Evolutionary conservation across 1,140 invertebrate genomes (phyloP), one percentile per base, ranked within the genome.

Genomic region (Dreissena polymorpha): DNA sequence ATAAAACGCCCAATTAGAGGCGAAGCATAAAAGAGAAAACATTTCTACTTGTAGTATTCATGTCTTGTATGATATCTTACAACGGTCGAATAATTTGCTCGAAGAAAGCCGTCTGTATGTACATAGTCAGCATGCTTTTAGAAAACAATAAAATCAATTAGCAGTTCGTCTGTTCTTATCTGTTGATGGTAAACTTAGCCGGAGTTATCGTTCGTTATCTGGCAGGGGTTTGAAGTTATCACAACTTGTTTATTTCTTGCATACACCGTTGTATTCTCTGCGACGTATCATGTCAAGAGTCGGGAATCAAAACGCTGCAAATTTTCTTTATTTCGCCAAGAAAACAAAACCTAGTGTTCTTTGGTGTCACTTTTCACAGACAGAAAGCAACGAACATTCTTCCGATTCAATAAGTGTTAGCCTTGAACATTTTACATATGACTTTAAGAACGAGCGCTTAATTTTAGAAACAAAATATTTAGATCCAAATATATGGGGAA

Each of bases 111-210:
- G 21, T n/a, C 16, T 23, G 21, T 60, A 23, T 23, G 57, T 60
- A n/a, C 57, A 60, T n/a, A 60, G 57, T 60, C 57, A 60, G 57
- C 57, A 60, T 60, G 64, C 76, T 78, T 78, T 78, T 65, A 78
- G 55, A 78, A 78, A 53, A 78, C 67, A 78, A 78, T 78, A 78
- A 78, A 78, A 78, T 78, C 76, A 78, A 78, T 78, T 78, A 78
- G 53, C 76, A 78, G 76, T 57, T 78, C 76, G 68, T 55, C 68
- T 78, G 76, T 55, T 50, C 53, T 78, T 78, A 78, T 78, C 76
- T 29, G 21, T 69, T 21, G 27, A 55, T 69, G 49, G 50, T 51
- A 70, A 78, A 78, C 76, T 68, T 57, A 68, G 50, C 67, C 55
- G 3, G 65, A 53, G 50, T 39, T 69, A 78, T 78, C 76, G 29